These are phyloP conservation scores for Clamator glandarius DNA, from an alignment of 2,797 vertebrate genomes.

Conservation along the genomic window DNA sequence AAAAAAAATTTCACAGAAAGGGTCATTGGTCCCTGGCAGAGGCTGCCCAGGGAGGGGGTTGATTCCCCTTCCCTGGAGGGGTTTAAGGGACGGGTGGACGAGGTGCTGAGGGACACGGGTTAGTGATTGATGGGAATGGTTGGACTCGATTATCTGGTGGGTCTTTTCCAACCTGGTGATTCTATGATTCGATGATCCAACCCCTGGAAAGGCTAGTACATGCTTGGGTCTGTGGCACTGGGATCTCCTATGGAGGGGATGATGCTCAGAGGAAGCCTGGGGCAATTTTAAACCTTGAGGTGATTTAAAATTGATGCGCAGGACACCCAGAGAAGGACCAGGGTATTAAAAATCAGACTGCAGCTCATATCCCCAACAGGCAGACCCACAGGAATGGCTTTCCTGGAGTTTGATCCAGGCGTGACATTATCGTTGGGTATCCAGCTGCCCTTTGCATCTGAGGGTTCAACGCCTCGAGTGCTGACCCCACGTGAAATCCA, in stretches of 20 bases:
- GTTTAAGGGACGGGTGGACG: too few species aligned
- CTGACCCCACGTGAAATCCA: background rate
- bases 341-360: accelerated
- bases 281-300: background rate
- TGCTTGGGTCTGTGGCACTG: accelerated
- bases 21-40: too few species aligned
- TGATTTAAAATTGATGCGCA: too few species aligned
- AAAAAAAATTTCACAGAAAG: too few species aligned
- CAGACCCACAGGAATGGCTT: background rate
- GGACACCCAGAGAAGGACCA: background rate
- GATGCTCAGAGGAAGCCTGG: background rate
- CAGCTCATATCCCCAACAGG: background rate
- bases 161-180: too few species aligned
- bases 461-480: background rate
- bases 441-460: background rate
- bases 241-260: background rate
- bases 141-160: too few species aligned
- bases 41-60: too few species aligned
- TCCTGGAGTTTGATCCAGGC: accelerated
- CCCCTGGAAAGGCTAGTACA: background rate
- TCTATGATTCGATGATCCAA: too few species aligned
- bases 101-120: too few species aligned
- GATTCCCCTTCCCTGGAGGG: too few species aligned
- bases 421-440: accelerated
- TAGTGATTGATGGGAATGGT: too few species aligned